Base-by-base conservation (phyloP, 2,888 invertebrate species). In the Hedya salicella region DNA sequence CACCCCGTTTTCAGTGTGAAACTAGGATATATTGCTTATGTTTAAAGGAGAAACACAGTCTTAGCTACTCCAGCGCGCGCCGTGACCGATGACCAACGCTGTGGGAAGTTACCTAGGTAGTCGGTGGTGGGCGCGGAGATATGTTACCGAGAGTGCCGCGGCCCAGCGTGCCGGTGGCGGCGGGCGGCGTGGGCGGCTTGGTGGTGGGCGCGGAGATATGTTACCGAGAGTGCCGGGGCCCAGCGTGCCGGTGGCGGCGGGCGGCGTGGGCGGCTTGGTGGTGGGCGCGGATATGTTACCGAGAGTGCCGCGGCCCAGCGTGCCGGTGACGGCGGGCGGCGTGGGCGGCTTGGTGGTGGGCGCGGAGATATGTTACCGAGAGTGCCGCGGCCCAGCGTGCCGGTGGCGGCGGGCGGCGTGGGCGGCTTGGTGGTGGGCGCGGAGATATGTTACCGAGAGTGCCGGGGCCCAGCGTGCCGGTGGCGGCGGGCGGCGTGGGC, bases 151-250 rank as follows among this genome's bases (percentile, higher is more conserved):
- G 84, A 16, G 93, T 93, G 1, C 93, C 91, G 11, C 91, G 80
- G 8, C 91, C 91, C 48, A 91, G 74, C 1, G 91, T 92, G 52
- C 94, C 95, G 14, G 91, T 91, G 92, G 95, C 82, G 78, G 97
- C 97, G 0, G 98, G 98, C 36, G 98, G 98, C 3, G 98, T 98
- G 0, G 98, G 98, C 0, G 98, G 98, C 83, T 98, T 98, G 0
- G 98, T 98, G 1, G 97, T 98, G 0, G 98, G 98, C 0, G 98
- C 97, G 6, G 97, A 97, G 48, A 94, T 81, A 6, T 94, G 88
- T 3, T 93, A 93, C 0, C 93, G 80, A 4, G 94, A 94, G 95
- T 57, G 95, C 94, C 1, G 96, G 95, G 5, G 96, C 82, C 16
- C 91, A 87, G 25, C 97, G 93, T 71, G 96, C 95, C 60, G 96